A percentile compares a stretch with the other conserved stretches of the same genome.
These are phyloP conservation scores for Phania funesta DNA, from an alignment of 2,888 invertebrate species.

Conservation along the genomic window DNA sequence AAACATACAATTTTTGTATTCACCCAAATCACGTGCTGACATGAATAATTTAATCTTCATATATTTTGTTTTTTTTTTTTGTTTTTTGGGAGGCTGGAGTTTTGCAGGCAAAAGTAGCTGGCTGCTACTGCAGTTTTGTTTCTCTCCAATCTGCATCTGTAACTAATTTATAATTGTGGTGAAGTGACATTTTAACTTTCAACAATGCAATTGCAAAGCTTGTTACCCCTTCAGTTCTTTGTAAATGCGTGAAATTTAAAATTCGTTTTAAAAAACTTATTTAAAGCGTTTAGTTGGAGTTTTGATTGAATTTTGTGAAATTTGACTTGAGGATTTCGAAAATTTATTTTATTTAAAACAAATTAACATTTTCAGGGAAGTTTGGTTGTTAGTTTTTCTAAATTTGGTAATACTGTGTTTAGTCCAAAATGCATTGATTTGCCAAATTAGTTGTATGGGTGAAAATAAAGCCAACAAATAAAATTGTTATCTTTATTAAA, in stretches of 20 bases:
- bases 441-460: too few relatives aligned
- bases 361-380: too few relatives aligned
- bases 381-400: too few relatives aligned
- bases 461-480: too few relatives aligned
- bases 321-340: not conserved
- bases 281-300: constrained; percentile 13
- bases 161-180: constrained; percentile 64
- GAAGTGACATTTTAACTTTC: constrained; percentile 65
- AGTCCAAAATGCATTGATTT: too few relatives aligned
- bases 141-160: constrained; percentile 52
- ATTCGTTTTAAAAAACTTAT: constrained; percentile 40
- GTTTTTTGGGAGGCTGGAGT: too few relatives aligned
- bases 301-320: constrained; percentile 28
- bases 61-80: not conserved
- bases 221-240: constrained; percentile 9
- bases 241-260: constrained; percentile 55
- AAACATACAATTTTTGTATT: constrained; percentile 39
- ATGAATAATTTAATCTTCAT: constrained; percentile 67
- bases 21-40: constrained; percentile 68
- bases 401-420: too few relatives aligned
- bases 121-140: constrained; percentile 23
- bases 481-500: too few relatives aligned
- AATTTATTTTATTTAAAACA: too few relatives aligned
- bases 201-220: not conserved
- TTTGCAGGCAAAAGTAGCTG: too few relatives aligned